Conservation (phyloP, 1,140 invertebrate genomes). For the Temnothorax curvispinosus region DNA sequence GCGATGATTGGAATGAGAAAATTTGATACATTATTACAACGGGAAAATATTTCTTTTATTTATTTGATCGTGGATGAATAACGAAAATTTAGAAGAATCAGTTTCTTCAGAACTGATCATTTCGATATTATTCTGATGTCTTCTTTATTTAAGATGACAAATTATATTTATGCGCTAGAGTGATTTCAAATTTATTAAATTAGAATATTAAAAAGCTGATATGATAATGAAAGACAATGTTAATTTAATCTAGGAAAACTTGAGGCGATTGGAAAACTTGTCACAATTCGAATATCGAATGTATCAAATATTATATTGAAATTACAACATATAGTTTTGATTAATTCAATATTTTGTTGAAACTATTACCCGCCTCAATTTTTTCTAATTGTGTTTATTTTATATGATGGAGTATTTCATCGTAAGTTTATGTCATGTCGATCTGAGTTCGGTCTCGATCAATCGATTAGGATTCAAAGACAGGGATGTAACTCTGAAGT, state of each 20-base stretch:
- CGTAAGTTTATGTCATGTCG: neutral
- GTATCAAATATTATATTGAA: neutral
- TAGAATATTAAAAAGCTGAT: constrained; percentile 22
- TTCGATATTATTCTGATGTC: neutral
- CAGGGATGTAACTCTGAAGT: constrained; percentile 17
- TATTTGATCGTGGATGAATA: neutral
- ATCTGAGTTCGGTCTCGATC: constrained; percentile 2
- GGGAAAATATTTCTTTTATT: neutral
- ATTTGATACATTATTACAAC: neutral
- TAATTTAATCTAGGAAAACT: constrained; percentile 15
- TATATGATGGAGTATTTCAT: neutral
- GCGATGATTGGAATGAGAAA: neutral
- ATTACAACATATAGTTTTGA: neutral
- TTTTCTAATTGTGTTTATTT: constrained; percentile 6
- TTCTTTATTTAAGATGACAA: neutral
- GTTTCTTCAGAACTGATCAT: neutral
- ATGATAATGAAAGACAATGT: constrained; percentile 10
- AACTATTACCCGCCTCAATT: neutral
- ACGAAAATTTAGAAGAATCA: constrained; percentile 3
- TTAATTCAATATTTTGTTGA: neutral
- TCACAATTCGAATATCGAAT: too few relatives aligned
- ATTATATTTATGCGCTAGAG: constrained; percentile 15
- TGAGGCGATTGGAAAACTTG: neutral
- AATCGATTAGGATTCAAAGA: constrained; percentile 26
- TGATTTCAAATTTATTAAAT: constrained; percentile 30